Base-by-base conservation (phyloP, 2,113 vertebrate genomes). In the Cacatua alba region DNA sequence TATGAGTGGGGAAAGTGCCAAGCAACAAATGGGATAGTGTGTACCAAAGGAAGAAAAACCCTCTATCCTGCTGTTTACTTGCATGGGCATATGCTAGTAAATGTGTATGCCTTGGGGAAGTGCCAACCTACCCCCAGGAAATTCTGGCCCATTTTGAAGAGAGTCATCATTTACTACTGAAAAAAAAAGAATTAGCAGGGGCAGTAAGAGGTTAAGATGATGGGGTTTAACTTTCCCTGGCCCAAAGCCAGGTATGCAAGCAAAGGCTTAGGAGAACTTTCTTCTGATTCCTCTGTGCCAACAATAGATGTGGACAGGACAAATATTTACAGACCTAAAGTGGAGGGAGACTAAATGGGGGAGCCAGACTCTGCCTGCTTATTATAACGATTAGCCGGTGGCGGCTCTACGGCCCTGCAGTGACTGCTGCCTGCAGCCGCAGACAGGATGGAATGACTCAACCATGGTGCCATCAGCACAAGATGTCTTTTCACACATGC, bases 261-360 rank as follows among this genome's bases (percentile, higher is more conserved):
- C 87, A 86, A 76, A 95, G 52, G 91, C 89, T 97, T 95, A 96
- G 72, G 76, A 94, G 92, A 95, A 95, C 92, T 93, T 94, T 97
- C 92, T 90, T 82, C 82, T 49, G 37, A 77, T 91, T 91, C 69
- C 62, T 90, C 85, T 79, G 91, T 79, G 93, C 95, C 97, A 96
- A 95, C 97, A 97, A 97, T 92, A 97, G 96, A 97, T 51, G 80
- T 3, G 77, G 90, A 92, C 87, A 90, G 85, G 84, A 83, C 93
- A 95, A 97, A 97, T 97, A 96, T 96, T 97, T 96, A 95, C 94
- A 91, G 96, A 91, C 53, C 51, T 29, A 33, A 94, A 95, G 82
- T 35, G 76, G 35, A 78, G 41, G 49, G 35, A 89, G 92, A 70
- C 74, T 49, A 72, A 88, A 52, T 7, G 75, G 13, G 87, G 64